Base-by-base conservation (phyloP, 1,140 invertebrate species). In the Calliopsis andreniformis region DNA sequence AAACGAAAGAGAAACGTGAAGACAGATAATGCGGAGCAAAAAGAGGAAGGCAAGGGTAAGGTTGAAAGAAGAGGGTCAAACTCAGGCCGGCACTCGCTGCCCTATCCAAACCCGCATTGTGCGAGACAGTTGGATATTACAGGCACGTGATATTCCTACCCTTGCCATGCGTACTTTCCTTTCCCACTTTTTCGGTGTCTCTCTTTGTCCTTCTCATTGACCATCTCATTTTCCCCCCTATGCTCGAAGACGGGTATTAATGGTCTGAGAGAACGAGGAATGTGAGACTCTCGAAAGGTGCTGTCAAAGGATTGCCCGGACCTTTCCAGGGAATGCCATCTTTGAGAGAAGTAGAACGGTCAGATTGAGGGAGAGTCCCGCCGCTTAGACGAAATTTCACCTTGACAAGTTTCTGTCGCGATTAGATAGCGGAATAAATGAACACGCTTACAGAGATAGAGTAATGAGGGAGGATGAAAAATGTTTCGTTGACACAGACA, bases 41-140 rank as follows among this genome's bases (percentile, higher is more conserved):
- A 68, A 73, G 32, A 30, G 6, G 16, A 32, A 10, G 4, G 39
- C 42, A 25, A 18, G 39, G 49, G 43, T 23, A 47, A 25, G 18
- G 25, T 7, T 6, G n/a, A 3, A 7, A 25, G 23, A 18, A 39
- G 10, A 58, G 14, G 56, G 70, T 18, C 6, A 49, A 39, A n/a
- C 18, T 59, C 51, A 14, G 1, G 55, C 25, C 23, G 25, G 62
- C 67, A 39, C 76, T 45, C 49, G 51, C 25, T 53, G 70, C 53
- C 77, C 47, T 53, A 43, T 83, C 70, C 76, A 63, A 82, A 76
- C 77, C 62, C 81, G 69, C 82, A 83, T 83, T 83, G 82, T 83
- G 72, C 39, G 76, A 83, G 80, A 71, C 82, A 67, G 82, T 28
- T 63, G 77, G 82, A 83, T 83, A 83, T 83, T 83, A 83, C 82